Conservation (phyloP, 2,113 vertebrate genomes). For the Clarias batrachus region DNA sequence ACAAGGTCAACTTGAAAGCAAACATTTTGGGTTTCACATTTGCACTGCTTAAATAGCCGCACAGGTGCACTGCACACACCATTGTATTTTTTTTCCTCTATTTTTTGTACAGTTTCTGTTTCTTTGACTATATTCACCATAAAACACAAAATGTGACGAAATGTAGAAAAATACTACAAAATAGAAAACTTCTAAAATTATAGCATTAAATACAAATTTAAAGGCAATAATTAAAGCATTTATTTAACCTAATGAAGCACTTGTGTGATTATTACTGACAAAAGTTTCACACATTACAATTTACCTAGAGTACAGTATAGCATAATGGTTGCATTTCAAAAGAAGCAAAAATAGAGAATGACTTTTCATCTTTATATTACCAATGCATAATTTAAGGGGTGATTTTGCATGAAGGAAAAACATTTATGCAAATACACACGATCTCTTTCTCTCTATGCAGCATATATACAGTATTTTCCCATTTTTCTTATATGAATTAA, state of each 20-base stretch:
- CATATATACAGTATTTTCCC: too few relatives aligned
- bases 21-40: conserved; percentile 60
- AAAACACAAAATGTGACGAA: background rate
- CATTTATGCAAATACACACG: too few relatives aligned
- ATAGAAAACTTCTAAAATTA: background rate
- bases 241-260: background rate
- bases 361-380: too few relatives aligned
- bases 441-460: too few relatives aligned
- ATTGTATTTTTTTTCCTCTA: background rate
- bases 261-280: background rate
- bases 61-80: conserved; percentile 33
- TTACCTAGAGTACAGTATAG: background rate
- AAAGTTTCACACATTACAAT: background rate
- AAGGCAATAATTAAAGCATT: background rate
- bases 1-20: conserved; percentile 64
- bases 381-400: background rate
- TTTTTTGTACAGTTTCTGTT: background rate
- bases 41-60: background rate
- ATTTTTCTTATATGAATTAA: too few relatives aligned
- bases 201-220: background rate
- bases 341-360: background rate
- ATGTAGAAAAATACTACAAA: background rate
- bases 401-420: too few relatives aligned
- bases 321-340: too few relatives aligned
- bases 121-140: background rate